A percentile compares a stretch with the other conserved stretches of the same genome.
These are phyloP conservation scores for Numenius arquata DNA, from an alignment of 2,113 vertebrate genomes.

Conservation along the genomic window DNA sequence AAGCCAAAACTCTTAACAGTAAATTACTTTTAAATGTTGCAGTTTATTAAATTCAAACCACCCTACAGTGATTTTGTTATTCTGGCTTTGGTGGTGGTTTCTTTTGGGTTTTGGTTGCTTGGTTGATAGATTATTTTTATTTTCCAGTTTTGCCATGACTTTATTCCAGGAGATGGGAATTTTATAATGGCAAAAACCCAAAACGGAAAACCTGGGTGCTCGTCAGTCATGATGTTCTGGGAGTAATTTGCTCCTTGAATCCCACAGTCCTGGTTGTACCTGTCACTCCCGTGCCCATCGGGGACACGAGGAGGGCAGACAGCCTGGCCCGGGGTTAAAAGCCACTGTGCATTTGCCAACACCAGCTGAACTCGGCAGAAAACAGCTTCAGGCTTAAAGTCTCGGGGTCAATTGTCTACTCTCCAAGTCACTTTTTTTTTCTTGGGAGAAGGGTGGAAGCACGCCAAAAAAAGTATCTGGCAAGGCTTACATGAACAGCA, in stretches of 20 bases:
- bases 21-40: background rate
- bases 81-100: background rate
- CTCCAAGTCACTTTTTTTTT: constrained; percentile 33
- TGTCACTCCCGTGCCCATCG: background rate
- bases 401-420: constrained; percentile 49
- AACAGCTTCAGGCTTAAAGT: constrained; percentile 15
- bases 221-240: background rate
- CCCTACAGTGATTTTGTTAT: background rate
- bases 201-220: background rate
- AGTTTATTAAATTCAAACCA: background rate
- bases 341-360: background rate
- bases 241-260: background rate
- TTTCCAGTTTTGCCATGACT: background rate
- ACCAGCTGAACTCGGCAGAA: constrained; percentile 36
- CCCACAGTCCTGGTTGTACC: background rate
- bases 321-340: background rate
- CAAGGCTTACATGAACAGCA: constrained; percentile 61
- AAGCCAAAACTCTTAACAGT: background rate
- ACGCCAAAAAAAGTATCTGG: constrained; percentile 44
- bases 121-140: background rate
- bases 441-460: constrained; percentile 24
- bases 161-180: background rate
- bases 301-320: background rate
- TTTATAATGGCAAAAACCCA: background rate
- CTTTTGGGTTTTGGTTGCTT: background rate